Evolutionary conservation across 2,888 invertebrate species (phyloP).

Genomic region (Trachelus stipa): DNA sequence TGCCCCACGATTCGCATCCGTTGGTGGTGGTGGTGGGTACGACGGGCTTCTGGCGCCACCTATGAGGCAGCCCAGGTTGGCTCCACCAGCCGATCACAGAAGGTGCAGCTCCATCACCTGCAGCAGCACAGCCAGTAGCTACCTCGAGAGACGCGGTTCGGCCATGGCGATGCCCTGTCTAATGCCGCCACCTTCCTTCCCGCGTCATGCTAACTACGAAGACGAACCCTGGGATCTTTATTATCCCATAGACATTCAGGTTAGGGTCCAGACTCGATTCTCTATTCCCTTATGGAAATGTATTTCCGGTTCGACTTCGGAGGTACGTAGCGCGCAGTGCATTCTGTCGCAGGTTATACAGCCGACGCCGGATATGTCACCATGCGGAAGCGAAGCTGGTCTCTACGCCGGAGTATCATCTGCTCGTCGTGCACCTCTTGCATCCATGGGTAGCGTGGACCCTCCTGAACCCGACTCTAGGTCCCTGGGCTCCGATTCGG

Average conservation of each 20-base stretch:
- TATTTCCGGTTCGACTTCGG: not conserved
- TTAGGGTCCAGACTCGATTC: conserved; percentile 27
- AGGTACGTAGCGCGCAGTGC: not conserved
- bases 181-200: conserved; percentile 69
- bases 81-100: conserved; percentile 66
- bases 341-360: conserved; percentile 73
- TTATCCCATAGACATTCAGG: conserved; percentile 74
- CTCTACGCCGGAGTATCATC: conserved; percentile 63
- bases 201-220: conserved; percentile 62
- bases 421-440: conserved; percentile 78
- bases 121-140: conserved; percentile 87
- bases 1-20: conserved; percentile 72
- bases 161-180: conserved; percentile 81
- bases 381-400: conserved; percentile 77
- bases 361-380: conserved; percentile 86
- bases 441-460: conserved; percentile 82
- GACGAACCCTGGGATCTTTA: conserved; percentile 70
- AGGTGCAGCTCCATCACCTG: conserved; percentile 86
- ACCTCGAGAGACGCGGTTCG: conserved; percentile 84
- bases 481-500: conserved; percentile 82
- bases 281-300: not conserved
- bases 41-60: conserved; percentile 78
- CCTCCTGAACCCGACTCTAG: conserved; percentile 78
- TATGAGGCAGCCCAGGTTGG: conserved; percentile 68
- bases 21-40: conserved; percentile 76